These are phyloP conservation scores for Linepithema humile DNA, from an alignment of 1,140 invertebrate species.

Conservation along the genomic window DNA sequence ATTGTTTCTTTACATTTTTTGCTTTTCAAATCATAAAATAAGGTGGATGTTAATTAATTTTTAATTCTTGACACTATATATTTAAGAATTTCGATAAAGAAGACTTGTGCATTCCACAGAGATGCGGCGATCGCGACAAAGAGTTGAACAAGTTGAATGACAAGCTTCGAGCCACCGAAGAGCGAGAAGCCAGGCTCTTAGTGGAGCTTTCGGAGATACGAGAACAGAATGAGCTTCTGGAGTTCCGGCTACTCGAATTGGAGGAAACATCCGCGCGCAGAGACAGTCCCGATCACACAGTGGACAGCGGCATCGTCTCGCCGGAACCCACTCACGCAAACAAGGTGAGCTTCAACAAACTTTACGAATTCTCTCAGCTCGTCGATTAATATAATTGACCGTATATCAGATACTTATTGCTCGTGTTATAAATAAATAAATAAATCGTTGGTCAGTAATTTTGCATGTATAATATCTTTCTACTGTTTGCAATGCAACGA, in stretches of 20 bases:
- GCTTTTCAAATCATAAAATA: no score
- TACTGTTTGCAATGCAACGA: not conserved
- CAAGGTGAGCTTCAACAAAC: slow-evolving; percentile 65
- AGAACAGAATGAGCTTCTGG: slow-evolving; percentile 84
- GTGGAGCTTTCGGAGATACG: slow-evolving; percentile 83
- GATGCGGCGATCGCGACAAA: slow-evolving; percentile 75
- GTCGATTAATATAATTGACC: not conserved
- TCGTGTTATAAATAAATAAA: not conserved
- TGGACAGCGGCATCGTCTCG: slow-evolving; percentile 79
- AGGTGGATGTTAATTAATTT: no score
- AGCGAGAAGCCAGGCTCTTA: slow-evolving; percentile 81
- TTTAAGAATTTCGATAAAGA: not conserved
- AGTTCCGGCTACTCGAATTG: slow-evolving; percentile 84
- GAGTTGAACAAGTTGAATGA: slow-evolving; percentile 71
- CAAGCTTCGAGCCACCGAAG: slow-evolving; percentile 78
- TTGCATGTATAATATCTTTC: not conserved
- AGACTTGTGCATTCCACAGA: not conserved
- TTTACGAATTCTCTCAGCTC: no score
- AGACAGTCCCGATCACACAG: slow-evolving; percentile 73
- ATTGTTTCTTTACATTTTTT: no score
- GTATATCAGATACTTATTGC: not conserved
- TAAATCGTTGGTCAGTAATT: not conserved
- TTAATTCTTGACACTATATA: not conserved
- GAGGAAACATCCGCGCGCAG: slow-evolving; percentile 78
- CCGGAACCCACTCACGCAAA: slow-evolving; percentile 76